Conservation (phyloP, 2,113 vertebrate genomes). For the Harpagus bidentatus region DNA sequence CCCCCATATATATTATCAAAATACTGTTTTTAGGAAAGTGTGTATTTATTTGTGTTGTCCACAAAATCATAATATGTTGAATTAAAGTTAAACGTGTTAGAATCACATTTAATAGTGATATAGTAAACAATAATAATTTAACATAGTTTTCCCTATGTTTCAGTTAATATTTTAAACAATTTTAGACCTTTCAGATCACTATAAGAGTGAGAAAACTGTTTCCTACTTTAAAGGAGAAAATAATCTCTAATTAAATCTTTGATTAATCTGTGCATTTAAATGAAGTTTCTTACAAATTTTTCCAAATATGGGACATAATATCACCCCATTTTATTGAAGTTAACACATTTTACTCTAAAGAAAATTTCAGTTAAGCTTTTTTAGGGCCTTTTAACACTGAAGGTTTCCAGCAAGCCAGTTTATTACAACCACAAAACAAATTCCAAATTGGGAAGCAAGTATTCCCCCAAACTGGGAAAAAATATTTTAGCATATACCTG, state of each 20-base stretch:
- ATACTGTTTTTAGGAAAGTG: neutral
- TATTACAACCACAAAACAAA: neutral
- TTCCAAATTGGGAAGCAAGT: neutral
- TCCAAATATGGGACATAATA: neutral
- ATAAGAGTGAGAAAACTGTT: neutral
- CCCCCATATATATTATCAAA: neutral
- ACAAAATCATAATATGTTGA: neutral
- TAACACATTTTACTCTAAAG: neutral
- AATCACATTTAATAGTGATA: neutral
- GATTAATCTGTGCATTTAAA: slow-evolving; percentile 19
- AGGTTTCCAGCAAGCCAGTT: neutral
- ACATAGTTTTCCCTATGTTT: neutral
- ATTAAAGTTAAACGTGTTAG: neutral
- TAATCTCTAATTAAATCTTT: slow-evolving; percentile 23
- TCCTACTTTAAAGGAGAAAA: neutral
- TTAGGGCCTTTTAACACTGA: neutral
- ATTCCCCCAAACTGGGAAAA: neutral
- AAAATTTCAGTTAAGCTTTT: neutral
- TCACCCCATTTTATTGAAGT: neutral
- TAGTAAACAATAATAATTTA: neutral
- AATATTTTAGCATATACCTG: neutral
- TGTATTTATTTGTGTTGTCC: neutral
- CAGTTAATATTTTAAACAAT: neutral
- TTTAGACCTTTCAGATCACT: neutral
- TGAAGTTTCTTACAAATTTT: neutral